Evolutionary conservation across 2,797 vertebrate species (phyloP).

Genomic region (Lepidocolaptes lacrymiger): DNA sequence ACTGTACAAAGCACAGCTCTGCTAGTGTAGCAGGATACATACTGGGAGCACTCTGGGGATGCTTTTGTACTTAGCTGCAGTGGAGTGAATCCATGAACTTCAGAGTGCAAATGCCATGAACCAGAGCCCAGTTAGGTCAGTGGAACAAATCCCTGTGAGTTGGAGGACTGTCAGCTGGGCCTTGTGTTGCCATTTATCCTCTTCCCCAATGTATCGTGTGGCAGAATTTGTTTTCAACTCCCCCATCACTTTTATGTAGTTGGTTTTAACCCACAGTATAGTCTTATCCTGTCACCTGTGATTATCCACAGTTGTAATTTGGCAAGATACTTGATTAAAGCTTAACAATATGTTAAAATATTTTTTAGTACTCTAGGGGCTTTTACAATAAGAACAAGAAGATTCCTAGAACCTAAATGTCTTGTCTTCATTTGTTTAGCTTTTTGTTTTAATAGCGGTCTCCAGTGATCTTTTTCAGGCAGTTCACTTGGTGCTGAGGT

Average conservation of each 20-base stretch:
- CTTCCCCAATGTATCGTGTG: neutral
- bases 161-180: neutral
- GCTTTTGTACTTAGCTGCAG: neutral
- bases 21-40: neutral
- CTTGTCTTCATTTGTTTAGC: neutral
- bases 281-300: neutral
- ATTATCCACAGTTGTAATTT: neutral
- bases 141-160: neutral
- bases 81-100: constrained; percentile 28
- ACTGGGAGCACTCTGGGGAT: neutral
- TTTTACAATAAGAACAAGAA: neutral
- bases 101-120: neutral
- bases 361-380: neutral
- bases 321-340: neutral
- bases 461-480: neutral
- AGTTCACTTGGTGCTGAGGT: neutral
- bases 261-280: neutral
- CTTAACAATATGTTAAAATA: neutral
- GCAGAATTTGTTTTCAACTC: neutral
- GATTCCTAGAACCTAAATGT: neutral
- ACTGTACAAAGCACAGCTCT: neutral
- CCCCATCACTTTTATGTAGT: neutral
- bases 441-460: neutral
- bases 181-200: neutral
- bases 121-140: neutral